Conservation (phyloP, 2,888 invertebrate genomes). For the Chymomyza caudatula region DNA sequence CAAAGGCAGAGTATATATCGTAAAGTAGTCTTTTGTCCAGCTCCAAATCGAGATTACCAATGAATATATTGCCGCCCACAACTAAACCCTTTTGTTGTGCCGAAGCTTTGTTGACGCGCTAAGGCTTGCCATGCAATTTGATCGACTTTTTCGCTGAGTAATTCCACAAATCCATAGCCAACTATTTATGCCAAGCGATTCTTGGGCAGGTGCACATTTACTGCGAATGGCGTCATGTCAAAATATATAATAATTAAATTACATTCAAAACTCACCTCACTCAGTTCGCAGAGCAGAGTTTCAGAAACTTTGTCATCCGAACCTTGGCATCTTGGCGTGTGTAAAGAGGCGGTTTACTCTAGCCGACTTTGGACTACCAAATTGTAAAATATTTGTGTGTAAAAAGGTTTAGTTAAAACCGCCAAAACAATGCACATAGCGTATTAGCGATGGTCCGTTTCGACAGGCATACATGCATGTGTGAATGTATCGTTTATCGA, state of each 20-base stretch:
- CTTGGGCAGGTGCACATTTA: conserved; percentile 99
- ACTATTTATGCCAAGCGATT: conserved; percentile 99
- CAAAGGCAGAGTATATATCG: conserved; percentile 99
- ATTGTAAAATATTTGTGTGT: neutral
- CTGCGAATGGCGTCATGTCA: conserved; percentile 78
- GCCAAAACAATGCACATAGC: conserved; percentile 34
- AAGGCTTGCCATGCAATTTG: conserved; percentile 98
- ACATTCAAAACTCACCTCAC: conserved; percentile 85
- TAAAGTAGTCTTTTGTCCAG: conserved; percentile 99
- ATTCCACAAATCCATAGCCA: conserved; percentile 99
- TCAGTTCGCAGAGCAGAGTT: conserved; percentile 98
- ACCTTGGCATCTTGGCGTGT: conserved; percentile 92
- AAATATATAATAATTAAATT: neutral
- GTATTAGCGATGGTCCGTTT: conserved; percentile 19
- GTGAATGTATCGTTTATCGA: conserved; percentile 15
- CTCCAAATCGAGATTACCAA: conserved; percentile 99
- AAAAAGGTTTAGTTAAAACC: conserved; percentile 17
- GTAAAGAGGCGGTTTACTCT: neutral
- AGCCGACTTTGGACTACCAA: conserved; percentile 23
- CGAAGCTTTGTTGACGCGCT: conserved; percentile 98
- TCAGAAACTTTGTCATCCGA: conserved; percentile 99
- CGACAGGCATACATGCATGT: conserved; percentile 6
- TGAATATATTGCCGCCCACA: conserved; percentile 99
- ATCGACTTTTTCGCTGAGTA: conserved; percentile 99
- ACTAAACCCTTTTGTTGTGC: conserved; percentile 99